phyloP scores from a whole-genome alignment of 2,797 vertebrate genomes.

The Tinamus major region DNA sequence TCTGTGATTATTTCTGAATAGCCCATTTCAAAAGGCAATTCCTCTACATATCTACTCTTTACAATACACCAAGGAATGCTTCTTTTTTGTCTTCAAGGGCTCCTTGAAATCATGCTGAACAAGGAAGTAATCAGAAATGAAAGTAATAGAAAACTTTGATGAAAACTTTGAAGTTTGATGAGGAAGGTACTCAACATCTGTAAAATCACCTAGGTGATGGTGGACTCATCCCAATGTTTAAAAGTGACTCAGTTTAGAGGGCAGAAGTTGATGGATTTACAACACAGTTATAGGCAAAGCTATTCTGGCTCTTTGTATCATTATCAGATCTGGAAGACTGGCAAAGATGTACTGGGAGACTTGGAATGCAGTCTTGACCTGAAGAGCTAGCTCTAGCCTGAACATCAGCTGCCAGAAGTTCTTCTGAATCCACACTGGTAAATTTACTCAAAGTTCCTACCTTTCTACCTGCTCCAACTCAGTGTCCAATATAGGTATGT shows the following conservation, averaged over 20 bases:
- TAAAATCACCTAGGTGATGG: background rate
- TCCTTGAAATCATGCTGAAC: background rate
- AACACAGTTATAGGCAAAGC: accelerated
- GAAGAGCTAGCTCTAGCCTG: background rate
- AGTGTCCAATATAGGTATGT: background rate
- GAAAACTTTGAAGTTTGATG: background rate
- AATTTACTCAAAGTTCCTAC: background rate
- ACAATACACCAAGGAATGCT: background rate
- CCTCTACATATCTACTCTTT: background rate
- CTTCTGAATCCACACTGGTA: background rate
- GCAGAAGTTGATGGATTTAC: background rate
- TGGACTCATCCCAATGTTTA: accelerated
- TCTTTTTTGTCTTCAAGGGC: background rate
- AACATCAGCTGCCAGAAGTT: background rate
- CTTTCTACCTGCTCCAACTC: background rate
- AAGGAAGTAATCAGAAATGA: background rate
- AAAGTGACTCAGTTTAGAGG: background rate
- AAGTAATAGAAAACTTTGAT: background rate
- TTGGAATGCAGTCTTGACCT: background rate
- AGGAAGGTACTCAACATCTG: background rate
- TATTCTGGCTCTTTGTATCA: background rate
- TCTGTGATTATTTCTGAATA: background rate
- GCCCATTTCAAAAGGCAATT: background rate
- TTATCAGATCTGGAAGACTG: background rate
- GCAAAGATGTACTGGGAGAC: background rate